Percentiles rank a stretch among this genome's conserved stretches.
Evolutionary conservation across 2,113 vertebrate genomes (phyloP).

Genomic region (Eulemur macaco): DNA sequence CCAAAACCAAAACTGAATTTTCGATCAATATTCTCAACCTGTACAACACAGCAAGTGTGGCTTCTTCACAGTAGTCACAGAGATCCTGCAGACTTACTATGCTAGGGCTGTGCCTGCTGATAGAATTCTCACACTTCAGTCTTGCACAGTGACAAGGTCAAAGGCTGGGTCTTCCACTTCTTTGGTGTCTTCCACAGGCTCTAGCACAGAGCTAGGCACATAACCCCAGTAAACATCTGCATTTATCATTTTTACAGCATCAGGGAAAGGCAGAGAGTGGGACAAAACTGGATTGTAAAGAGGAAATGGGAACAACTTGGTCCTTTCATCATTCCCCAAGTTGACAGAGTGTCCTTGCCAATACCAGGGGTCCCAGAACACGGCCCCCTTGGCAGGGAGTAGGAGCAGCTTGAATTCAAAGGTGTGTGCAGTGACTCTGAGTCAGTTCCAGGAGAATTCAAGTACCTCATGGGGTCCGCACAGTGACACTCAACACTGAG

Average conservation of each 20-base stretch:
- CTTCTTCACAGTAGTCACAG: accelerated
- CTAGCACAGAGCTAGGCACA: not conserved
- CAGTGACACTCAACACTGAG: not conserved
- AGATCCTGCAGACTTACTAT: not conserved
- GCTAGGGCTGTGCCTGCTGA: not conserved
- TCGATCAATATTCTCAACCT: not conserved
- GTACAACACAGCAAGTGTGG: accelerated
- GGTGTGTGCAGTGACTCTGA: no score
- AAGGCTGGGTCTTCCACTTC: not conserved
- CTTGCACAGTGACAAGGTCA: not conserved
- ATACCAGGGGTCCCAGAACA: not conserved
- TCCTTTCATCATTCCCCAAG: not conserved
- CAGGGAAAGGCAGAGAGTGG: not conserved
- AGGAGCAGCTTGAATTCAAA: not conserved
- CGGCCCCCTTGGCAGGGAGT: no score
- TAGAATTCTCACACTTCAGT: not conserved
- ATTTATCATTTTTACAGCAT: not conserved
- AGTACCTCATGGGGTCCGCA: accelerated
- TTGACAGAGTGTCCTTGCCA: not conserved
- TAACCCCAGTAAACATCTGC: not conserved
- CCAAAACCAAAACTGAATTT: not conserved
- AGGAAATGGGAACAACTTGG: not conserved
- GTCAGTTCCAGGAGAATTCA: no score
- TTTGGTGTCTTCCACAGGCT: not conserved
- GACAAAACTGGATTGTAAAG: not conserved